phyloP scores from a whole-genome alignment of 2,888 invertebrate genomes.

The Oxytorus armatus region DNA sequence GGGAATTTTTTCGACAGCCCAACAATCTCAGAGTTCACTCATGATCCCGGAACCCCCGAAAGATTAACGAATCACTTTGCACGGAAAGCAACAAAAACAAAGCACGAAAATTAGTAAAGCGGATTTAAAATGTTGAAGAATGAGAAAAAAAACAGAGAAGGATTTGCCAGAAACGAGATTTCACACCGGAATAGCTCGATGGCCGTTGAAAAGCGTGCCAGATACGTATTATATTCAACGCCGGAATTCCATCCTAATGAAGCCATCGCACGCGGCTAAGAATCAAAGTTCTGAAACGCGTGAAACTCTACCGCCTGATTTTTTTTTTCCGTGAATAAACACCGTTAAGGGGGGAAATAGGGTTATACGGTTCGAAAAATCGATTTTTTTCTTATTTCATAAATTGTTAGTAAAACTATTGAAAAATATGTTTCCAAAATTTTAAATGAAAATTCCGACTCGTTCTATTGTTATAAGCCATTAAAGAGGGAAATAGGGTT shows the following conservation, averaged over 20 bases:
- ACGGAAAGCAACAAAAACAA: slow-evolving; percentile 37
- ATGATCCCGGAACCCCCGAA: slow-evolving; percentile 11
- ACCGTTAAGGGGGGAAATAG: too few relatives aligned
- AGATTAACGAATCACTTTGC: slow-evolving; percentile 61
- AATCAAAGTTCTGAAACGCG: slow-evolving; percentile 34
- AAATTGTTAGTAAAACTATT: too few relatives aligned
- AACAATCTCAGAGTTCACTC: slow-evolving; percentile 15
- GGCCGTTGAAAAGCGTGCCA: slow-evolving; percentile 38
- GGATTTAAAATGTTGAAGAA: slow-evolving; percentile 18
- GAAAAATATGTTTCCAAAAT: too few relatives aligned
- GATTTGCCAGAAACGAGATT: slow-evolving; percentile 6
- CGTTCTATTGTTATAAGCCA: too few relatives aligned
- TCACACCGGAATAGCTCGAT: slow-evolving; percentile 14
- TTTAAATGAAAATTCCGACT: too few relatives aligned
- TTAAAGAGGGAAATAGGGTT: too few relatives aligned
- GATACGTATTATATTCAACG: slow-evolving; percentile 62
- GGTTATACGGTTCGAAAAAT: too few relatives aligned
- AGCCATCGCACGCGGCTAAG: slow-evolving; percentile 64
- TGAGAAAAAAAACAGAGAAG: neutral
- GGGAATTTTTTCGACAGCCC: neutral
- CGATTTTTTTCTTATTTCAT: too few relatives aligned
- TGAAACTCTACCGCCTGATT: slow-evolving; percentile 28
- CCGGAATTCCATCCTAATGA: slow-evolving; percentile 75
- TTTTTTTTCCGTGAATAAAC: slow-evolving; percentile 64
- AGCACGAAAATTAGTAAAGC: slow-evolving; percentile 20